Evolutionary conservation across 2,888 invertebrate genomes (phyloP).

Genomic region (Pachymerium ferrugineum): DNA sequence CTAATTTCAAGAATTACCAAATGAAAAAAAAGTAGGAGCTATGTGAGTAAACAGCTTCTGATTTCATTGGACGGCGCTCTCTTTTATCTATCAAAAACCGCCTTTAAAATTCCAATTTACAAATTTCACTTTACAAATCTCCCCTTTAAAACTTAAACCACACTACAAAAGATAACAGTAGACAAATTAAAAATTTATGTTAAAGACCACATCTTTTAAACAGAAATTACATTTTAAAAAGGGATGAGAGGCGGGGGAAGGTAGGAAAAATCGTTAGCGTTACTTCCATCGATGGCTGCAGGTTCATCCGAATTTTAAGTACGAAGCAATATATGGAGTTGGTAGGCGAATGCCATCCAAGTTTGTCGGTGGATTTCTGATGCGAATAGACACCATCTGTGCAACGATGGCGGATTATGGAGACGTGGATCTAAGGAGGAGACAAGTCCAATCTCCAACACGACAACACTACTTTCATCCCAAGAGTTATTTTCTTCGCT

Average conservation of each 20-base stretch:
- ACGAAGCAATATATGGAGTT: background rate
- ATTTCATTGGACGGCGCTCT: too few species aligned
- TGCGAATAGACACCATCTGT: constrained; percentile 27
- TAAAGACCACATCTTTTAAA: constrained; percentile 27
- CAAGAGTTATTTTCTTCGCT: constrained; percentile 17
- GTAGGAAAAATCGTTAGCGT: constrained; percentile 10
- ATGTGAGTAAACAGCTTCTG: background rate
- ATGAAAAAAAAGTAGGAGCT: background rate
- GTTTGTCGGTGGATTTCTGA: constrained; percentile 1
- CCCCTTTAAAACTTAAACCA: background rate
- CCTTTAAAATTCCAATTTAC: background rate
- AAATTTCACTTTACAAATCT: background rate
- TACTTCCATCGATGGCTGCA: constrained; percentile 5
- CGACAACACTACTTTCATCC: constrained; percentile 24
- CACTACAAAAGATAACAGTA: constrained; percentile 5
- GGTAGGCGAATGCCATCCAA: background rate
- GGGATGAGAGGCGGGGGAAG: background rate
- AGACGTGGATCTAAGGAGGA: constrained; percentile 17
- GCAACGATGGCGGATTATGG: constrained; percentile 19
- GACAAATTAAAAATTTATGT: constrained; percentile 7
- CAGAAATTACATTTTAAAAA: constrained; percentile 17
- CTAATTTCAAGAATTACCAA: too few species aligned
- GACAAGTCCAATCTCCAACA: constrained; percentile 24
- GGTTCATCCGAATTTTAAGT: background rate
- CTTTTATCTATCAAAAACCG: background rate